Percentiles rank a stretch among this genome's conserved stretches.
Conservation (phyloP, 2,113 vertebrate species). For the Actenoides hombroni region DNA sequence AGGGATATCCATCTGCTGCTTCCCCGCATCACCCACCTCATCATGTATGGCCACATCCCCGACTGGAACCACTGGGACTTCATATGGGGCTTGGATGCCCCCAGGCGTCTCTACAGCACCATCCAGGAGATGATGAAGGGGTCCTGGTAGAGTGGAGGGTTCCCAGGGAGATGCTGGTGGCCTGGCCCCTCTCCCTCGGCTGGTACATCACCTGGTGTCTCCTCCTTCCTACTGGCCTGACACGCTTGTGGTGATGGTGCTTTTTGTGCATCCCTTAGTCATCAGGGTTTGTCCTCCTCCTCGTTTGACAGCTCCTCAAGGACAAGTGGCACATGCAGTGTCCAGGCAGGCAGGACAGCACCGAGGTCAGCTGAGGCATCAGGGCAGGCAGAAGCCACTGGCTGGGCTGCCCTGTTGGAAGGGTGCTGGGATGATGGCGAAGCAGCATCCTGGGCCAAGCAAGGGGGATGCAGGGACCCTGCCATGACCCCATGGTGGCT, state of each 20-base stretch:
- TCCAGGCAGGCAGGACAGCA: not conserved
- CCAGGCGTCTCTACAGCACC: constrained; percentile 75
- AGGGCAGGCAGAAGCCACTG: not conserved
- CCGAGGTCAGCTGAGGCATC: accelerated
- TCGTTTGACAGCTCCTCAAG: not conserved
- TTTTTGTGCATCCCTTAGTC: accelerated
- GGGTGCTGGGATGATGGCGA: accelerated
- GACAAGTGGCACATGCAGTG: accelerated
- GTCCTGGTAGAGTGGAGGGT: accelerated
- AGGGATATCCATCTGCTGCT: constrained; percentile 79
- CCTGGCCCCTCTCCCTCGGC: not conserved
- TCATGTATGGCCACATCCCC: constrained; percentile 74
- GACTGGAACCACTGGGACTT: constrained; percentile 93
- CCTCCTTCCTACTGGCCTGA: not conserved
- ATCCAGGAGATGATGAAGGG: constrained; percentile 81
- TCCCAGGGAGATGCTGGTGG: not conserved
- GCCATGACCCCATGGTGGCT: not conserved
- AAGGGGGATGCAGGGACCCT: accelerated
- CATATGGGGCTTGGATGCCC: constrained; percentile 88
- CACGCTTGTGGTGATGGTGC: not conserved
- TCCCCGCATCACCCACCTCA: constrained; percentile 77
- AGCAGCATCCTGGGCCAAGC: not conserved
- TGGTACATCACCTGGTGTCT: not conserved
- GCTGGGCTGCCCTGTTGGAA: not conserved
- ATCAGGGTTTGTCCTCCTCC: not conserved